phyloP scores from a whole-genome alignment of 1,140 invertebrate genomes.

The Sarcophaga bullata region DNA sequence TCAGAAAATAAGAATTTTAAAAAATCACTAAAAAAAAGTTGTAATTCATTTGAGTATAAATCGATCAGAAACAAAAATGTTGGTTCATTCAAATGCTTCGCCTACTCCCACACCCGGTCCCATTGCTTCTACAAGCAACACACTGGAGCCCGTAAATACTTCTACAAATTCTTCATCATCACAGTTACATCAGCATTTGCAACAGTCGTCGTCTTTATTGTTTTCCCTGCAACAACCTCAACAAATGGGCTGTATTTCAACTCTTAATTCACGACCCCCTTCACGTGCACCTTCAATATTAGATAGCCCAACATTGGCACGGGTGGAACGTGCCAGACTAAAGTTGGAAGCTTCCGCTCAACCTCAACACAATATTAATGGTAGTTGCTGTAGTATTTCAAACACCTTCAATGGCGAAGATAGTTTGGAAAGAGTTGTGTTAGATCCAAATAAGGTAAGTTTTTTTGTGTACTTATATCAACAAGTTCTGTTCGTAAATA shows the following conservation, averaged over 20 bases:
- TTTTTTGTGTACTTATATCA: not conserved
- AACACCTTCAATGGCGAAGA: constrained; percentile 63
- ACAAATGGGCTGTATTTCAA: constrained; percentile 23
- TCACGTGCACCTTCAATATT: constrained; percentile 67
- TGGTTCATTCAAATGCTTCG: constrained; percentile 48
- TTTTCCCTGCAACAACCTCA: constrained; percentile 47
- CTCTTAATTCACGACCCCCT: constrained; percentile 58
- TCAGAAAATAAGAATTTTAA: not conserved
- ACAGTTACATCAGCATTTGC: constrained; percentile 46
- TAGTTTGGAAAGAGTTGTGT: constrained; percentile 61
- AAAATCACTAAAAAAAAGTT: not conserved
- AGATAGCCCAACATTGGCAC: constrained; percentile 69
- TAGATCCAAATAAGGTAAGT: constrained; percentile 62
- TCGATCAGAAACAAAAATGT: constrained; percentile 2
- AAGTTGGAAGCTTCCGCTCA: constrained; percentile 64
- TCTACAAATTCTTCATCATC: constrained; percentile 42
- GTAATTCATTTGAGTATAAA: not conserved
- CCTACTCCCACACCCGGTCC: constrained; percentile 62
- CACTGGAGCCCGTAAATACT: constrained; percentile 50
- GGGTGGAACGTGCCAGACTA: constrained; percentile 69
- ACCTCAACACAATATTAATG: constrained; percentile 53
- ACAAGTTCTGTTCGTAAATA: not conserved
- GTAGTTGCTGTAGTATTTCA: constrained; percentile 51
- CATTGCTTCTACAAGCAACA: constrained; percentile 60
- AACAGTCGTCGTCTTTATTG: constrained; percentile 45